Evolutionary conservation across 2,113 vertebrate species (phyloP).

Genomic region (Alexandromys fortis): DNA sequence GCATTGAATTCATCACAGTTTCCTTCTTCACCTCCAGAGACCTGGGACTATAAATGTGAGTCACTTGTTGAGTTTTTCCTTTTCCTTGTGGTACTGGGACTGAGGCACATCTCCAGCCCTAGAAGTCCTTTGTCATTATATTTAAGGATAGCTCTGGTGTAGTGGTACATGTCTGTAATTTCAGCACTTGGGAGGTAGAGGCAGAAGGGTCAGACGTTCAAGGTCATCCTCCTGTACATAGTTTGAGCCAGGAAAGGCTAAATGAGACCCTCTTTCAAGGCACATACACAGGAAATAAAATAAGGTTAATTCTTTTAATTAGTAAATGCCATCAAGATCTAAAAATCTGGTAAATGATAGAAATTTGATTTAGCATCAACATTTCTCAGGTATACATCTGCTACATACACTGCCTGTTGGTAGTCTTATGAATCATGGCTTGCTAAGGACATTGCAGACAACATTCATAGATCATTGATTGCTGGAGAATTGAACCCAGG

Average conservation of each 20-base stretch:
- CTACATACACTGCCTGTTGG: background rate
- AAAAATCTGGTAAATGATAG: background rate
- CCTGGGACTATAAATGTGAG: background rate
- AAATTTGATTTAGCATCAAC: constrained; percentile 43
- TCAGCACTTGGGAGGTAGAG: background rate
- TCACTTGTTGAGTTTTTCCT: background rate
- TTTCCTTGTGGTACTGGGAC: background rate
- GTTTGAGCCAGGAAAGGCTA: background rate
- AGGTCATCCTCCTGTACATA: background rate
- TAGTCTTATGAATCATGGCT: constrained; percentile 49
- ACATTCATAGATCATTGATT: background rate
- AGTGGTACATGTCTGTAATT: background rate
- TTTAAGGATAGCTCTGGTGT: background rate
- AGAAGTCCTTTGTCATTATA: constrained; percentile 50
- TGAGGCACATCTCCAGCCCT: background rate
- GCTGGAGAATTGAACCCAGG: background rate
- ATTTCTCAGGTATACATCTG: constrained; percentile 54
- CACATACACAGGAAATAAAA: background rate
- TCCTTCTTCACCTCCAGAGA: background rate
- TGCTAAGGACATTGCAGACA: background rate
- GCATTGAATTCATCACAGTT: background rate
- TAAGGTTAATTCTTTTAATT: constrained; percentile 49
- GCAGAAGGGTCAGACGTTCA: background rate
- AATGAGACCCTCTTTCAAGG: background rate
- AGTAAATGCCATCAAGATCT: background rate